Percentiles rank a stretch among this genome's conserved stretches.
Evolutionary conservation across 2,113 vertebrate genomes (phyloP).

Genomic region (Heterotilapia buettikoferi): DNA sequence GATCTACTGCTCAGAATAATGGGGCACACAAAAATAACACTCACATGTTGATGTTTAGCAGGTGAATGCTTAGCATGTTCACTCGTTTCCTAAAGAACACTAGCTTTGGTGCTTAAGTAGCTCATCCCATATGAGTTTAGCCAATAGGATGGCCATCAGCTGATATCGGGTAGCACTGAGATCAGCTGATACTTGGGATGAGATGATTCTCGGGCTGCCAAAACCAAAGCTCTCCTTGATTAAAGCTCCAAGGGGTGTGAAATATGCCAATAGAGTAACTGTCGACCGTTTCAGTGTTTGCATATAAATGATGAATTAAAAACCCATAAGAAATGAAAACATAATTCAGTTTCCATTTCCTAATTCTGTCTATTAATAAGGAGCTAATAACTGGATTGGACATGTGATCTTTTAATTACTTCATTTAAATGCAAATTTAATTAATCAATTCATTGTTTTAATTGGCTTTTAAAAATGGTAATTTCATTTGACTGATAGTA

Average conservation of each 20-base stretch:
- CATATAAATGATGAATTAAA: neutral
- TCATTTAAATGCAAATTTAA: constrained; percentile 6
- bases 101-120: neutral
- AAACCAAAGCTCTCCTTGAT: neutral
- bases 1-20: neutral
- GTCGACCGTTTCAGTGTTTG: neutral
- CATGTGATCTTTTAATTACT: neutral
- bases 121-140: neutral
- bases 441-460: neutral
- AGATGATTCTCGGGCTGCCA: neutral
- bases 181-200: neutral
- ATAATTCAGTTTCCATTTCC: neutral
- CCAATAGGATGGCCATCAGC: neutral
- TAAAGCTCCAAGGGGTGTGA: neutral
- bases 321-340: neutral
- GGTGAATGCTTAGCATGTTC: neutral
- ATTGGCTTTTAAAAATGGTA: neutral
- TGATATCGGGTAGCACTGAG: neutral
- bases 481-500: neutral
- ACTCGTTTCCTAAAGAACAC: neutral
- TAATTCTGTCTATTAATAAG: neutral
- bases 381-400: neutral
- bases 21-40: neutral
- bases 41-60: neutral
- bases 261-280: neutral